A percentile compares a stretch with the other conserved stretches of the same genome.
Conservation (phyloP, 2,113 vertebrate species). For the Sminthopsis crassicaudata region DNA sequence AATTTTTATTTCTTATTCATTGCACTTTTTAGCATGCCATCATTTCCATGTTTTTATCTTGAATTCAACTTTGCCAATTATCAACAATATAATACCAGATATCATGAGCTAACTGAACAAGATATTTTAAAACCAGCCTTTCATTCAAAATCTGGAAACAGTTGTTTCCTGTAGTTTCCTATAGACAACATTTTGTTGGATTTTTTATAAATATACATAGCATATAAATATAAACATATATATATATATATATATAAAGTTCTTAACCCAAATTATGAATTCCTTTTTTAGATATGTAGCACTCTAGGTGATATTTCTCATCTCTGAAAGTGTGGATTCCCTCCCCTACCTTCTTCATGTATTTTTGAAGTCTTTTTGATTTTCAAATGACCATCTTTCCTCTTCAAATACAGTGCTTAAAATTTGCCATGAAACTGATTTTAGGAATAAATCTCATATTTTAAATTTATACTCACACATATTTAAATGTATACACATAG, state of each 20-base stretch:
- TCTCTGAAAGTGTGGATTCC: background rate
- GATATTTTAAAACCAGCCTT: background rate
- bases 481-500: background rate
- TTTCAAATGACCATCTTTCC: background rate
- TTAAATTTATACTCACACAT: background rate
- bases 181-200: background rate
- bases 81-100: background rate
- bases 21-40: background rate
- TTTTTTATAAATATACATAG: background rate
- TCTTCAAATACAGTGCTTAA: background rate
- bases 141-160: background rate
- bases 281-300: background rate
- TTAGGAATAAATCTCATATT: background rate
- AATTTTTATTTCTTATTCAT: background rate
- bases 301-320: background rate
- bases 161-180: background rate
- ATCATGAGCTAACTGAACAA: background rate
- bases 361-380: background rate
- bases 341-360: background rate
- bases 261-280: background rate
- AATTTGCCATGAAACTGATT: background rate
- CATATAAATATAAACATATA: too few relatives aligned
- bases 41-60: background rate
- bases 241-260: background rate
- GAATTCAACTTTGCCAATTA: background rate